Conservation (phyloP, 1,140 invertebrate species). For the Wasmannia auropunctata region DNA sequence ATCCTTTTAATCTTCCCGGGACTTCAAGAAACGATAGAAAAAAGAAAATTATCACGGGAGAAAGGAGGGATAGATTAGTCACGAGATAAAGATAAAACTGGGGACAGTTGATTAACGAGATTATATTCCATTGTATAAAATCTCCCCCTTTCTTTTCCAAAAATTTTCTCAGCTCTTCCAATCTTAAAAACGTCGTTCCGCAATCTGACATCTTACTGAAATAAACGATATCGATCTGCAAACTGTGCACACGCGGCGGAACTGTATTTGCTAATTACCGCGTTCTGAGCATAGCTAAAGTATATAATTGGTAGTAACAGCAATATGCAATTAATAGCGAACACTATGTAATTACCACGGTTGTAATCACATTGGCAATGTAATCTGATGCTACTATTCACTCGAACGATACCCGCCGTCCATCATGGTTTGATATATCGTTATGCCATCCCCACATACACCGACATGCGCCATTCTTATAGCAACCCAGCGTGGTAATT, state of each 20-base stretch:
- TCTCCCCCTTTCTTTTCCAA: neutral
- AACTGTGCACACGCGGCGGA: neutral
- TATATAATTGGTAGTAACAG: constrained; percentile 43
- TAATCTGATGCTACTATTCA: constrained; percentile 53
- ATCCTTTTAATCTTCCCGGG: neutral
- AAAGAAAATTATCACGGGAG: neutral
- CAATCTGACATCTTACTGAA: constrained; percentile 1
- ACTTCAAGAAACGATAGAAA: constrained; percentile 13
- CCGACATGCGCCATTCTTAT: constrained; percentile 21
- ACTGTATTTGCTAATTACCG: constrained; percentile 48
- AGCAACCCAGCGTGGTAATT: constrained; percentile 25
- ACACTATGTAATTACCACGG: constrained; percentile 37
- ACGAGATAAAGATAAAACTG: constrained; percentile 13
- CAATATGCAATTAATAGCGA: constrained; percentile 58
- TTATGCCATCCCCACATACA: neutral
- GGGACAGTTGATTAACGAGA: neutral
- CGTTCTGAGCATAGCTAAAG: constrained; percentile 22
- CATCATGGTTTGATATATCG: constrained; percentile 47
- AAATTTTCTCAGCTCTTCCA: neutral
- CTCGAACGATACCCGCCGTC: constrained; percentile 22
- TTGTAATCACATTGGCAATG: constrained; percentile 54
- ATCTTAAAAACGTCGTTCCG: neutral
- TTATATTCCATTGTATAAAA: neutral
- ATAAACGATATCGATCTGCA: constrained; percentile 1
- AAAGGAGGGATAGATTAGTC: neutral